Base-by-base conservation (phyloP, 2,888 invertebrate genomes). In the Antheraea assamensis region DNA sequence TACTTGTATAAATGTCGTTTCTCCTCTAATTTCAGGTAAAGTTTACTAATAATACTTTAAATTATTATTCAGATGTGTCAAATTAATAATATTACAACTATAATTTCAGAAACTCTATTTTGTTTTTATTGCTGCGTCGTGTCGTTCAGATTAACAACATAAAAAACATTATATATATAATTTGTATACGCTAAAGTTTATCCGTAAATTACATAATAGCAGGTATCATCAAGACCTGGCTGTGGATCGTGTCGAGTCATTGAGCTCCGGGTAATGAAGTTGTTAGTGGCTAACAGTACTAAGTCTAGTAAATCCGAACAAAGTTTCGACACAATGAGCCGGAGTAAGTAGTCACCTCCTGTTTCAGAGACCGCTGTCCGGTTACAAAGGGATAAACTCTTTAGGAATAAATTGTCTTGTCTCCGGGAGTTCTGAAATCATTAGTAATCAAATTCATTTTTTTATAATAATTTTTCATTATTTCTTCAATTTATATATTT, bases 271-370 rank as follows among this genome's bases (percentile, higher is more conserved):
- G 68, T 68, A 68, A 68, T 68, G 35, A 68, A 68, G 68, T 68
- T 68, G 68, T 68, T 68, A 68, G 68, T 35, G 35, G 35, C 52
- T 73, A 73, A 73, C 58, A 68, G 68, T 55, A 73, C 58, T 42
- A 73, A 73, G 55, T 55, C 55, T 70, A 58, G 55, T 70, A 73
- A 73, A 73, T 73, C 70, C 70, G 13, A 42, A 27, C 58, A 64
- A 73, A 73, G 68, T 73, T 73, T 68, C 21, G 68, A 58, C 55
- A 73, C 55, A 70, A 70, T 70, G 42, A 70, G 27, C 49, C 49
- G 30, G 30, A 68, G 49, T 68, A 66, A 72, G 68, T 68, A 68
- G 68, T 52, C 52, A 24, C 49, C 52, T 49, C 66, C 58, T 58
- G 58, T 71, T 15, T 71, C 64, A 19, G 58, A 70, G 24, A 70